phyloP scores from a whole-genome alignment of 2,888 invertebrate genomes.

The Abrostola tripartita region DNA sequence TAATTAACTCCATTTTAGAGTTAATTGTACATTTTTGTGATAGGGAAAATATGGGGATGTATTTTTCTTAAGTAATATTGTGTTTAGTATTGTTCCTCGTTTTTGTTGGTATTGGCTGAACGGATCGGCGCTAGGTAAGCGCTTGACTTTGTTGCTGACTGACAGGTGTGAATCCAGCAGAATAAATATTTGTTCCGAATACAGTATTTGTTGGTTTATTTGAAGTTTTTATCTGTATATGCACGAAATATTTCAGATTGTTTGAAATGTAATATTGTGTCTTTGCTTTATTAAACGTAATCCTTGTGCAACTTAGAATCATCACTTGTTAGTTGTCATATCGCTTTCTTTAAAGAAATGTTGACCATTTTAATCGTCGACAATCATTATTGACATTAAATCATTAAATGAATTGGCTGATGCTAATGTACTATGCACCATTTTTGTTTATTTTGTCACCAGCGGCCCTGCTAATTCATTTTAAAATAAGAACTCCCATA shows the following conservation, averaged over 20 bases:
- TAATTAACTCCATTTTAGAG: conserved; percentile 47
- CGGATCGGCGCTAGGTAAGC: neutral
- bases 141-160: neutral
- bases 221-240: neutral
- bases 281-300: no score
- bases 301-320: no score
- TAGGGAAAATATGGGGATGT: neutral
- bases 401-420: no score
- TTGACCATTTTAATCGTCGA: no score
- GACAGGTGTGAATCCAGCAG: conserved; percentile 4
- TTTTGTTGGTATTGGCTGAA: neutral
- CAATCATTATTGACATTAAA: no score
- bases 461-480: no score
- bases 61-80: neutral
- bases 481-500: no score
- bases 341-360: no score
- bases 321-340: no score
- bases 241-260: neutral
- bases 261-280: neutral
- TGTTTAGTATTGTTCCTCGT: neutral
- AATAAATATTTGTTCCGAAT: neutral
- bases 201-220: conserved; percentile 1
- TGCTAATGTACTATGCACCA: no score
- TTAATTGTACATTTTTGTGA: conserved; percentile 17
- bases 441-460: no score